Conservation (phyloP, 30 jellyfish, hydroid and myxozoan genomes). For the Sanderia malayensis region DNA sequence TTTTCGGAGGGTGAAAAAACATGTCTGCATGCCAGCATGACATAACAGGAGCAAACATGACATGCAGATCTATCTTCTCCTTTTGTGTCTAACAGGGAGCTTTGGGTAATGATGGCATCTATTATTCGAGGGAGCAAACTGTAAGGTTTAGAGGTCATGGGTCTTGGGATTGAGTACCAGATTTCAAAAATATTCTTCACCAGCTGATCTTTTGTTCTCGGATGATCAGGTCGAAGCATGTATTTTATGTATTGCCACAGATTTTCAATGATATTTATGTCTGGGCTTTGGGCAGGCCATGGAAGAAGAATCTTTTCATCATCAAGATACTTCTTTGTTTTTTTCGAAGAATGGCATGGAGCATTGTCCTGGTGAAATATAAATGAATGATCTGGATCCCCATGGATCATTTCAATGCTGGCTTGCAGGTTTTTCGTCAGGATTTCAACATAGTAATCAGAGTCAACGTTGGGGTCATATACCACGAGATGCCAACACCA, state of each 20-base stretch:
- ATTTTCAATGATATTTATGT: too few species aligned
- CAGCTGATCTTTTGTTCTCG: background rate
- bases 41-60: too few species aligned
- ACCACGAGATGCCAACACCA: constrained; percentile 22
- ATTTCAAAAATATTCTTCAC: background rate
- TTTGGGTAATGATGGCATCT: too few species aligned
- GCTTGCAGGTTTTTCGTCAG: background rate
- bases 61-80: too few species aligned
- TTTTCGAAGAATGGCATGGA: constrained; percentile 1
- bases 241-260: constrained; percentile 10
- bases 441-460: background rate
- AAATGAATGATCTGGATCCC: constrained; percentile 14
- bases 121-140: too few species aligned
- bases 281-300: too few species aligned
- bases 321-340: background rate
- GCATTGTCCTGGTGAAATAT: constrained; percentile 53
- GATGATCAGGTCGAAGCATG: background rate
- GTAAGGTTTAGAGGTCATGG: background rate
- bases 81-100: too few species aligned
- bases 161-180: constrained; percentile 17
- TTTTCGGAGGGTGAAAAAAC: too few species aligned
- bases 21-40: too few species aligned
- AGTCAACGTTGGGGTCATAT: background rate
- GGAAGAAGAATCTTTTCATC: constrained; percentile 4
- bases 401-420: background rate